phyloP scores from a whole-genome alignment of 2,113 vertebrate species.

The Ailuropoda melanoleuca region DNA sequence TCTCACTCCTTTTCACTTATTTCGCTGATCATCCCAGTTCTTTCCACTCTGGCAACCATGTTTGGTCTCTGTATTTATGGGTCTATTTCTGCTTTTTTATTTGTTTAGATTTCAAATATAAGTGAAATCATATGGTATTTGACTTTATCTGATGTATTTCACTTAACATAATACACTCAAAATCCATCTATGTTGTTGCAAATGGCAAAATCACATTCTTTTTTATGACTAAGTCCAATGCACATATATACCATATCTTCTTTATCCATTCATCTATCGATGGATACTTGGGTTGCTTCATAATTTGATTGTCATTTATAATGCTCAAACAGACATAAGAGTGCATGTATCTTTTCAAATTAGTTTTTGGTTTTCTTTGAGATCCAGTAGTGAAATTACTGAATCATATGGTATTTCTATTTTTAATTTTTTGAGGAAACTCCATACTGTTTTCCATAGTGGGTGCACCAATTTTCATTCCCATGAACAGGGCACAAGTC shows the following conservation, averaged over 20 bases:
- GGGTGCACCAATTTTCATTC: background rate
- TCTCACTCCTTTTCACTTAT: background rate
- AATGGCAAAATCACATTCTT: background rate
- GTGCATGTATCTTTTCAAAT: background rate
- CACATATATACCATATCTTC: background rate
- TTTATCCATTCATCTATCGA: background rate
- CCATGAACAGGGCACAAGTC: background rate
- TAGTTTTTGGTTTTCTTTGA: background rate
- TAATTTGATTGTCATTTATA: background rate
- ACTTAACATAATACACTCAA: background rate
- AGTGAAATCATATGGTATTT: background rate
- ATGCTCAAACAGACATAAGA: background rate
- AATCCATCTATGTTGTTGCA: background rate
- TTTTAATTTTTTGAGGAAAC: background rate
- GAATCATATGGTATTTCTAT: background rate
- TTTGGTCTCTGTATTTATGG: background rate
- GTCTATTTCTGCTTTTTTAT: background rate
- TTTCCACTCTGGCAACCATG: background rate
- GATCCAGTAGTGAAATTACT: background rate
- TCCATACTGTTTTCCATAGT: background rate
- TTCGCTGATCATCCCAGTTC: background rate
- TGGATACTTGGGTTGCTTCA: background rate
- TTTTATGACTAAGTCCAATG: background rate
- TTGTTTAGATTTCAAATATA: background rate
- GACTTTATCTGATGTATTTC: background rate